phyloP scores from a whole-genome alignment of 2,113 vertebrate species.

The Hippocampus guttulatus region DNA sequence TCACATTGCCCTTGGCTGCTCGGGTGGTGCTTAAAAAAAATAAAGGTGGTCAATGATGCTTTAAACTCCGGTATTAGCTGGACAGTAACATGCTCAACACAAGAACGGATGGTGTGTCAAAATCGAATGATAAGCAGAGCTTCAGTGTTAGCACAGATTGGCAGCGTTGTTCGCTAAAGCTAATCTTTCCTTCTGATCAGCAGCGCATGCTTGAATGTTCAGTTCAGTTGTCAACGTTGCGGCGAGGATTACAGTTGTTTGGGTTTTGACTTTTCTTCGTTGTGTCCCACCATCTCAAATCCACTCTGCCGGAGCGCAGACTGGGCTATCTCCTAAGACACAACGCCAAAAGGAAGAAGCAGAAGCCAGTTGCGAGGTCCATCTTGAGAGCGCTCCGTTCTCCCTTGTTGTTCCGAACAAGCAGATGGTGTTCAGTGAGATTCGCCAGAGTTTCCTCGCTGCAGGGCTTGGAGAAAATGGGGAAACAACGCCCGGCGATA shows the following conservation, averaged over 20 bases:
- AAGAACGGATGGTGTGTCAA: too few species aligned
- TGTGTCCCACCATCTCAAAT: background rate
- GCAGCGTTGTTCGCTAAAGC: background rate
- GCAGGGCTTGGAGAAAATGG: conserved; percentile 52
- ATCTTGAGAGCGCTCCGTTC: conserved; percentile 55
- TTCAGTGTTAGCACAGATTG: background rate
- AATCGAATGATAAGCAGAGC: too few species aligned
- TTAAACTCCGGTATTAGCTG: background rate
- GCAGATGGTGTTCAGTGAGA: conserved; percentile 63
- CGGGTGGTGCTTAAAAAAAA: conserved; percentile 37
- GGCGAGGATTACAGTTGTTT: background rate
- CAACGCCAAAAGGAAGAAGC: conserved; percentile 57
- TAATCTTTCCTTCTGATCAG: background rate
- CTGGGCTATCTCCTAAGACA: conserved; percentile 40
- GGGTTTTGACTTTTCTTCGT: background rate
- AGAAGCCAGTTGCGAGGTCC: conserved; percentile 51
- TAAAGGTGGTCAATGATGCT: conserved; percentile 16
- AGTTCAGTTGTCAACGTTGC: background rate
- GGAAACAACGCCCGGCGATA: conserved; percentile 47
- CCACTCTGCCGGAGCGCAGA: background rate
- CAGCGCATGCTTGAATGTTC: background rate
- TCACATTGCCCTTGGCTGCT: conserved; percentile 82
- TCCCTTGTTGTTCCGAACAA: conserved; percentile 59
- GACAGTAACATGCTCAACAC: background rate
- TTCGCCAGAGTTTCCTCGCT: conserved; percentile 58